Evolutionary conservation across 2,888 invertebrate genomes (phyloP), one percentile per base, ranked within the genome.

Genomic region (Ommatoiulus sabulosus): DNA sequence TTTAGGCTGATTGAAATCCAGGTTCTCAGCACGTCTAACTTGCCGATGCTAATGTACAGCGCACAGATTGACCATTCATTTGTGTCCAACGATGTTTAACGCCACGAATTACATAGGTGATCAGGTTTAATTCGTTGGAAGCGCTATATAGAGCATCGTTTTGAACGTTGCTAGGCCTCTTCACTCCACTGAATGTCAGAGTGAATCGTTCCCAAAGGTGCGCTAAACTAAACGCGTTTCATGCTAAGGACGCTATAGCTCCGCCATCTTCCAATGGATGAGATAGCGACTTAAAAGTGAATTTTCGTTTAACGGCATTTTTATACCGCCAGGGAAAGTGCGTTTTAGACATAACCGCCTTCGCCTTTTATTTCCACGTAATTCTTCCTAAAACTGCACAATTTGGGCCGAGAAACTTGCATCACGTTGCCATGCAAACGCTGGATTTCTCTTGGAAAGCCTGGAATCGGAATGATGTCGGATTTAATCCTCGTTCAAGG

Each of bases 281-380:
- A 57, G 57, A 57, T 72, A 72, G 72, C 72, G 24, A 72, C 72
- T 72, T 72, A n/a, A 72, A 72, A 72, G 72, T 72, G 72, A 72
- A 72, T 72, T 72, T 72, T 24, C 24, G 72, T 72, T 72, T 72
- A 72, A 72, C 72, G 72, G 10, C 72, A n/a, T 72, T 72, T 72
- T 72, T 72, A 72, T 72, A 72, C 72, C 72, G 72, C 72, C 24
- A 72, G 0, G 20, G 72, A 72, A 72, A 72, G 24, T 24, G 24
- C 24, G 72, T 72, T 72, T 10, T 72, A n/a, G 20, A 20, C 72
- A 72, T 24, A 72, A 72, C 6, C 24, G 72, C 72, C 6, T 24
- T 72, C 24, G 24, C 72, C 35, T 72, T 24, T 63, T 63, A 63
- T 63, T 63, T 63, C 63, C 3, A 17, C 20, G 72, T 72, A 72